These are phyloP conservation scores for Actias luna DNA, from an alignment of 2,888 invertebrate genomes.

Conservation along the genomic window DNA sequence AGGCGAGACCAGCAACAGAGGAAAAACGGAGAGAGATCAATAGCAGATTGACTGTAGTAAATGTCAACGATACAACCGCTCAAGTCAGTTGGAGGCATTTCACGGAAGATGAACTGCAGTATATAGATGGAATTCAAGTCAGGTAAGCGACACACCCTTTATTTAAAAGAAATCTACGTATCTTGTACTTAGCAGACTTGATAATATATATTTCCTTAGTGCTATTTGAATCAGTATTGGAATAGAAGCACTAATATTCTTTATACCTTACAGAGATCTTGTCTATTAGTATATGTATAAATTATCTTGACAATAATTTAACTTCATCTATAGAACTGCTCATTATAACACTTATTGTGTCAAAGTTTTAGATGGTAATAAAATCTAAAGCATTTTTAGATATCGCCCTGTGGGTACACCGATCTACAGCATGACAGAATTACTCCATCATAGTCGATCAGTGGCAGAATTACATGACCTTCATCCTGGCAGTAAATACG, in stretches of 20 bases:
- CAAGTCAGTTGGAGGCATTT: constrained; percentile 92
- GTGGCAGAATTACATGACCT: constrained; percentile 89
- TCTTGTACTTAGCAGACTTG: too few species aligned
- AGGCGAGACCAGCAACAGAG: constrained; percentile 47
- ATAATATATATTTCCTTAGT: too few species aligned
- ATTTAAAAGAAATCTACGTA: background rate
- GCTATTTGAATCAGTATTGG: too few species aligned
- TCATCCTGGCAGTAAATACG: constrained; percentile 89
- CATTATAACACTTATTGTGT: background rate
- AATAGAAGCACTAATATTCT: too few species aligned
- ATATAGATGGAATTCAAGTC: constrained; percentile 93
- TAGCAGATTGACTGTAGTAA: constrained; percentile 86
- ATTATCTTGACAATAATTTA: too few species aligned
- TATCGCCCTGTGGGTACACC: constrained; percentile 92
- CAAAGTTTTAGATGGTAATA: background rate
- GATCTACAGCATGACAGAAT: constrained; percentile 91
- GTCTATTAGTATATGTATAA: too few species aligned
- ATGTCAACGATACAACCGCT: constrained; percentile 90
- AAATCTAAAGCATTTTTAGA: constrained; percentile 54
- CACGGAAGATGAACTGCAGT: constrained; percentile 89
- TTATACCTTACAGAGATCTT: too few species aligned
- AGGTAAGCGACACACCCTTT: constrained; percentile 45
- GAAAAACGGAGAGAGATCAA: constrained; percentile 83
- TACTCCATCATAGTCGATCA: constrained; percentile 91
- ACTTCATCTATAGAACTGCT: too few species aligned